phyloP scores from a whole-genome alignment of 2,113 vertebrate species.

The Phrynosoma platyrhinos region DNA sequence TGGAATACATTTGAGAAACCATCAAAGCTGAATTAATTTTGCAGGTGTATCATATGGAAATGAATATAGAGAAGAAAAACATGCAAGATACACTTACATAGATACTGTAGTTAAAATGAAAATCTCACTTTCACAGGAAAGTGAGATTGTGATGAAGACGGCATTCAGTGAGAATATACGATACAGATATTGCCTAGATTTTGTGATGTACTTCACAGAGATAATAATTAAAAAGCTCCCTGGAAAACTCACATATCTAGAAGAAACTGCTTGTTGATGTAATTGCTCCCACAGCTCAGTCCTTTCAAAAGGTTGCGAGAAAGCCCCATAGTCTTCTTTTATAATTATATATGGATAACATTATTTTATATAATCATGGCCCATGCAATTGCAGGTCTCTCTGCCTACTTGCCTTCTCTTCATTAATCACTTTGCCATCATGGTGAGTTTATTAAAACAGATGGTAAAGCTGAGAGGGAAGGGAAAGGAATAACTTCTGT shows the following conservation, averaged over 20 bases:
- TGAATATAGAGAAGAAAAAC: conserved; percentile 61
- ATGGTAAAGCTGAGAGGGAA: background rate
- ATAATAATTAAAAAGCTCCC: conserved; percentile 64
- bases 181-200: conserved; percentile 60
- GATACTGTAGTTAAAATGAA: conserved; percentile 59
- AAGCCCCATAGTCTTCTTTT: background rate
- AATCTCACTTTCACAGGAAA: conserved; percentile 53
- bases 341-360: background rate
- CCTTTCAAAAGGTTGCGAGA: background rate
- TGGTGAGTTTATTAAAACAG: background rate
- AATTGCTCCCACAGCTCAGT: conserved; percentile 53
- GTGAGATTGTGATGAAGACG: conserved; percentile 46
- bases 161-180: conserved; percentile 52
- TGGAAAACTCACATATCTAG: conserved; percentile 51
- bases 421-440: background rate
- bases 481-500: background rate
- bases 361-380: conserved; percentile 12
- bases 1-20: conserved; percentile 64
- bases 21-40: conserved; percentile 68
- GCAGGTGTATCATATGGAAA: conserved; percentile 72
- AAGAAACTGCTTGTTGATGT: conserved; percentile 43
- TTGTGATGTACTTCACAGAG: conserved; percentile 52
- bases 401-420: background rate
- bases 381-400: background rate
- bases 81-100: conserved; percentile 31